Conservation (phyloP, 2,888 invertebrate species). For the Ormyrus rosae region DNA sequence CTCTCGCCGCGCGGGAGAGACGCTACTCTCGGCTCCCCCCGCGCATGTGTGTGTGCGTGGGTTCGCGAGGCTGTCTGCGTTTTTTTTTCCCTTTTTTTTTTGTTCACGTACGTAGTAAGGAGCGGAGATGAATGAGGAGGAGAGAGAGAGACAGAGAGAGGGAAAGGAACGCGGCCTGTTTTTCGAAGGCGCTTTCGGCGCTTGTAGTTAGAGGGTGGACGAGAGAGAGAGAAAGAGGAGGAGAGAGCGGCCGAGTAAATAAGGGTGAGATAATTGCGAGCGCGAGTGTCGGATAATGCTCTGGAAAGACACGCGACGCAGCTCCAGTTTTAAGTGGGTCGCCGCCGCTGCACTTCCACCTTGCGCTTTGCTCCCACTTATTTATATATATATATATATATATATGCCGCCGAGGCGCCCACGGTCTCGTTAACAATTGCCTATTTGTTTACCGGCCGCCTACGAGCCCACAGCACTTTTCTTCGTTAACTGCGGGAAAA, state of each 20-base stretch:
- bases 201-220: slow-evolving; percentile 48
- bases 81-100: too few species aligned
- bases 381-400: too few species aligned
- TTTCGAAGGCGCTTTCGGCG: slow-evolving; percentile 53
- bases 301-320: not conserved
- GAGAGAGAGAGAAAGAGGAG: not conserved
- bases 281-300: not conserved
- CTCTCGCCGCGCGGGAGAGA: slow-evolving; percentile 14
- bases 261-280: slow-evolving; percentile 19
- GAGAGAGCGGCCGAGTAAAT: slow-evolving; percentile 15
- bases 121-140: slow-evolving; percentile 37
- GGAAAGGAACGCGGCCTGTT: slow-evolving; percentile 16
- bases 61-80: not conserved
- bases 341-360: too few species aligned
- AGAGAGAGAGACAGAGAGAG: slow-evolving; percentile 31
- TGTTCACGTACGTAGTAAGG: not conserved
- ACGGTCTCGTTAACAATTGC: too few species aligned
- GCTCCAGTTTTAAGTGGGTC: too few species aligned
- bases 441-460: too few species aligned
- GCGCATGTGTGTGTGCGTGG: not conserved
- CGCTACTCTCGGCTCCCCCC: not conserved
- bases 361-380: too few species aligned
- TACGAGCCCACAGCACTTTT: too few species aligned
- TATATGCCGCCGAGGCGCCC: too few species aligned
- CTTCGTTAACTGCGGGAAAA: not conserved